Evolutionary conservation across 2,797 vertebrate genomes (phyloP).

Genomic region (Stomatorhinus walkeri): DNA sequence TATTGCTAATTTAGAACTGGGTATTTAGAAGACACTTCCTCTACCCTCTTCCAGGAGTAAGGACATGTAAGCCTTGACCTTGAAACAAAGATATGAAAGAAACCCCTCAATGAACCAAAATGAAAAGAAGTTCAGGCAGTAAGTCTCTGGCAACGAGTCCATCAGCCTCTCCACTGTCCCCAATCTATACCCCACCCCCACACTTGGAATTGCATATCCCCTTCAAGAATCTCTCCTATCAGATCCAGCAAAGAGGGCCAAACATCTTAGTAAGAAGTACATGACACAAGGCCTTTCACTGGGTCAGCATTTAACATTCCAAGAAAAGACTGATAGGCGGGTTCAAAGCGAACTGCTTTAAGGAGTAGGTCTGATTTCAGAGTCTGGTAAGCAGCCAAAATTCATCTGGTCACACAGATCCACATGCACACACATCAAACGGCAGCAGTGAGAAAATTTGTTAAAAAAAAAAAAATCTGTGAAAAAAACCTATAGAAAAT

Average conservation of each 20-base stretch:
- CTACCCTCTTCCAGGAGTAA: background rate
- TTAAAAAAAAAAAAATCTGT: background rate
- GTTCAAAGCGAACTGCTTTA: slow-evolving; percentile 7
- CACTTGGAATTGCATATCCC: slow-evolving; percentile 1
- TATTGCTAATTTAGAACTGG: slow-evolving; percentile 5
- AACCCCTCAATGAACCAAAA: background rate
- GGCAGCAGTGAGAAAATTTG: background rate
- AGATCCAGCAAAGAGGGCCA: background rate
- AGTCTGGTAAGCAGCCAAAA: slow-evolving; percentile 16
- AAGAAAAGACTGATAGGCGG: background rate
- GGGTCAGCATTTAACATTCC: slow-evolving; percentile 7
- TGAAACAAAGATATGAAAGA: background rate
- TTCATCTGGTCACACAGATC: background rate
- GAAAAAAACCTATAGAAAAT: background rate
- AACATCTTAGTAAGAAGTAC: background rate
- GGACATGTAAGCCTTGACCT: background rate
- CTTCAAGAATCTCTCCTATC: slow-evolving; percentile 6
- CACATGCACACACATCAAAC: background rate
- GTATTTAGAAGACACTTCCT: background rate
- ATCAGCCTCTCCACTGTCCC: background rate
- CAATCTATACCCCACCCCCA: background rate
- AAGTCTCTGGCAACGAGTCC: background rate
- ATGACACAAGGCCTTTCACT: slow-evolving; percentile 8
- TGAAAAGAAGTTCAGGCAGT: slow-evolving; percentile 1
- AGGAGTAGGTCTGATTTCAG: slow-evolving; percentile 13